phyloP scores from a whole-genome alignment of 2,113 vertebrate genomes.

The Acanthisitta chloris region DNA sequence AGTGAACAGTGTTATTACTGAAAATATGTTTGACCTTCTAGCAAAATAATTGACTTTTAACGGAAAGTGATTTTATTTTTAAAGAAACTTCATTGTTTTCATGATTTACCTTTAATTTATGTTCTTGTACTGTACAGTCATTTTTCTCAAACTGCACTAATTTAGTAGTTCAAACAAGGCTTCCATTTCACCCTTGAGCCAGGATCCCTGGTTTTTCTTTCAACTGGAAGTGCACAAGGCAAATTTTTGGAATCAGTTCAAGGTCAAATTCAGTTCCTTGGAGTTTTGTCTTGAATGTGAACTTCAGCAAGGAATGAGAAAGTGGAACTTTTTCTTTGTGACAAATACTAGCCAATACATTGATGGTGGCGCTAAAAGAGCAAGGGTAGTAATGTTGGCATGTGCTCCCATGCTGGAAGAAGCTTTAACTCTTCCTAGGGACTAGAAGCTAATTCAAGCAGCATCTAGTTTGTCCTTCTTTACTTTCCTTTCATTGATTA shows the following conservation, averaged over 20 bases:
- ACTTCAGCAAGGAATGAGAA: neutral
- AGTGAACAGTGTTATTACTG: constrained; percentile 56
- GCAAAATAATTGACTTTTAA: constrained; percentile 60
- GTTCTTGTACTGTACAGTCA: neutral
- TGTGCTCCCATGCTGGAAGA: neutral
- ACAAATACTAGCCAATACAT: neutral
- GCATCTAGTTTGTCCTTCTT: neutral
- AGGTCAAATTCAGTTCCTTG: constrained; percentile 67
- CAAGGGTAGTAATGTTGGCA: neutral
- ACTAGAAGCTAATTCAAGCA: neutral
- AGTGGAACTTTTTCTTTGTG: neutral
- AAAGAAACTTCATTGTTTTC: constrained; percentile 54
- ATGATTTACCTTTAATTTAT: constrained; percentile 62
- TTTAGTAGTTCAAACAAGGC: constrained; percentile 40
- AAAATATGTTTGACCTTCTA: constrained; percentile 56
- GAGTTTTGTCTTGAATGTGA: constrained; percentile 35
- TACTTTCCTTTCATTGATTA: neutral
- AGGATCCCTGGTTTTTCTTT: constrained; percentile 42
- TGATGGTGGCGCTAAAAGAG: neutral
- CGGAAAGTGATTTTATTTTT: constrained; percentile 27
- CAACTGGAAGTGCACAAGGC: constrained; percentile 41
- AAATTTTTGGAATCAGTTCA: constrained; percentile 50
- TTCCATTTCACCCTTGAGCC: constrained; percentile 18
- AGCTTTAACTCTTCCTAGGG: neutral
- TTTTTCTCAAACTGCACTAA: constrained; percentile 7